phyloP scores from a whole-genome alignment of 2,113 vertebrate species.

The Cinclus mexicanus region DNA sequence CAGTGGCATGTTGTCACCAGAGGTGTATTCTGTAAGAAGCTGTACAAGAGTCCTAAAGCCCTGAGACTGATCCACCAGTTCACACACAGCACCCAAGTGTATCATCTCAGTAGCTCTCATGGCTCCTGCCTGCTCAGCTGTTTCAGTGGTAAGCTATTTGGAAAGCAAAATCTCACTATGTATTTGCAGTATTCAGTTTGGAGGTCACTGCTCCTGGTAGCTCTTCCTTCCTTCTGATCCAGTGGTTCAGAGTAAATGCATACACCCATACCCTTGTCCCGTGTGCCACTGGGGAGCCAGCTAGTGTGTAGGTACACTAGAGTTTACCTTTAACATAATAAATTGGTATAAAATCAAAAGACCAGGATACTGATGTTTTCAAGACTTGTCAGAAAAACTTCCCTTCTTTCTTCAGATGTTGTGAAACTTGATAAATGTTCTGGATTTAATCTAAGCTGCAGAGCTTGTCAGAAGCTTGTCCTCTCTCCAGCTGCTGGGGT shows the following conservation, averaged over 20 bases:
- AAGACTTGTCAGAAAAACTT: slow-evolving; percentile 17
- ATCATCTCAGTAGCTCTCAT: background rate
- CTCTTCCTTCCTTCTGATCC: background rate
- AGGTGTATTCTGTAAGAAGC: background rate
- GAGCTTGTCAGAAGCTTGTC: background rate
- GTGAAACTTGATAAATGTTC: background rate
- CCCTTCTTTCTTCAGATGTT: background rate
- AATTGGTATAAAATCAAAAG: slow-evolving; percentile 2
- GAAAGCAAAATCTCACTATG: background rate
- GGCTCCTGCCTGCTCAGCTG: background rate
- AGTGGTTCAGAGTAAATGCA: background rate
- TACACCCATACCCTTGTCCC: background rate
- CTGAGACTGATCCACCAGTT: background rate
- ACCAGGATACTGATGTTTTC: background rate
- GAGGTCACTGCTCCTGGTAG: background rate
- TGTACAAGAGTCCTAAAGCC: background rate
- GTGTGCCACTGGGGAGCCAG: background rate
- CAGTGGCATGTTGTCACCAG: background rate
- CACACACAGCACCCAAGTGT: background rate
- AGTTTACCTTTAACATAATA: background rate
- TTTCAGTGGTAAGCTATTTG: background rate
- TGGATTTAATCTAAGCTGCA: background rate
- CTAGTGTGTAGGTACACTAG: background rate
- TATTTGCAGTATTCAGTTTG: background rate
- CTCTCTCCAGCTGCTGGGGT: background rate